A percentile compares a stretch with the other conserved stretches of the same genome.
Evolutionary conservation across 2,888 invertebrate genomes (phyloP).

Genomic region (Drosophila sordidapex): DNA sequence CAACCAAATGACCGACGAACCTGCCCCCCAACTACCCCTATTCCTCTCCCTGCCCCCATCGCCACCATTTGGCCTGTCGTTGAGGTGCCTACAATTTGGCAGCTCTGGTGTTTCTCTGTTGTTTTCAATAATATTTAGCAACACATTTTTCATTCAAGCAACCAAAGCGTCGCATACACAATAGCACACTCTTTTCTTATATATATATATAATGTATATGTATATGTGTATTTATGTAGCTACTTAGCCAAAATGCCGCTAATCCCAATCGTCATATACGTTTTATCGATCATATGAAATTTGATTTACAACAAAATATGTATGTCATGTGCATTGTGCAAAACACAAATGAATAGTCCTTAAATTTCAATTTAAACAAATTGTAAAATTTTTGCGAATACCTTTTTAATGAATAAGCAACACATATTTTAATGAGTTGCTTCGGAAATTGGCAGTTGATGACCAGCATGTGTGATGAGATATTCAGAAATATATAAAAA

Average conservation of each 20-base stretch:
- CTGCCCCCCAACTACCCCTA: slow-evolving; percentile 12
- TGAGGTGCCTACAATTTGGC: slow-evolving; percentile 33
- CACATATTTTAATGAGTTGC: neutral
- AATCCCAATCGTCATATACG: slow-evolving; percentile 4
- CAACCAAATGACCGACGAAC: slow-evolving; percentile 53
- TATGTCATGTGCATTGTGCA: neutral
- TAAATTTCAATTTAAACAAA: neutral
- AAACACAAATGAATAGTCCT: neutral
- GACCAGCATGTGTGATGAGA: neutral
- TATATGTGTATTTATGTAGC: neutral
- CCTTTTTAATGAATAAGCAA: neutral
- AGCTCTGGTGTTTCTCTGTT: slow-evolving; percentile 52
- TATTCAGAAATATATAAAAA: neutral
- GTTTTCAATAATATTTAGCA: slow-evolving; percentile 68
- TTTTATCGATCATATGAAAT: slow-evolving; percentile 1
- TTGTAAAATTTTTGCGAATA: neutral
- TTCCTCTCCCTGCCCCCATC: neutral
- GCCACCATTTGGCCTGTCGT: slow-evolving; percentile 4
- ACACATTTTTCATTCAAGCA: slow-evolving; percentile 59
- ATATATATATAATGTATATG: neutral
- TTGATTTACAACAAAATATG: neutral
- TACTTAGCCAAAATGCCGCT: slow-evolving; percentile 25
- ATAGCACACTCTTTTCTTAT: slow-evolving; percentile 17
- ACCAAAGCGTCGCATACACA: slow-evolving; percentile 36
- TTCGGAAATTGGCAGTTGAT: neutral